Percentiles rank a stretch among this genome's conserved stretches.
phyloP scores from a whole-genome alignment of 2,797 vertebrate species.

The Mus spretus region DNA sequence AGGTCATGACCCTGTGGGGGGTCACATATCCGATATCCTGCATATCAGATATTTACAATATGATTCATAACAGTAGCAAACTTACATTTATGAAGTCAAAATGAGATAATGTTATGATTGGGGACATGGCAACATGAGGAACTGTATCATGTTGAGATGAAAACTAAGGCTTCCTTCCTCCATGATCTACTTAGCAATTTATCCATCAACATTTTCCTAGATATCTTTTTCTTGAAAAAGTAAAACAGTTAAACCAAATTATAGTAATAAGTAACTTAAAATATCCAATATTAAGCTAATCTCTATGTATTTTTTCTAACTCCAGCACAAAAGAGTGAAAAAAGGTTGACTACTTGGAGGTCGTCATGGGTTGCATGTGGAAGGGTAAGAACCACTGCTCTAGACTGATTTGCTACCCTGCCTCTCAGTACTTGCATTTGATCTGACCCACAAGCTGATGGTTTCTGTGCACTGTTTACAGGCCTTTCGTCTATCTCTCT shows the following conservation, averaged over 20 bases:
- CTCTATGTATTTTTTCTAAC: too few relatives aligned
- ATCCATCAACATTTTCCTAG: too few relatives aligned
- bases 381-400: background rate
- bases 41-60: background rate
- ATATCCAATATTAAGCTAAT: too few relatives aligned
- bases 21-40: background rate
- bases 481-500: background rate
- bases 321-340: too few relatives aligned
- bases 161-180: too few relatives aligned
- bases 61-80: background rate
- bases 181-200: too few relatives aligned
- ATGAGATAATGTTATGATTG: background rate
- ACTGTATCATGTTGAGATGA: background rate
- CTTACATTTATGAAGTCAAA: background rate
- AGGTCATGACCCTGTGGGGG: background rate
- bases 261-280: too few relatives aligned
- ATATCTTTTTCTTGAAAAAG: too few relatives aligned
- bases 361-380: background rate
- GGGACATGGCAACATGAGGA: background rate
- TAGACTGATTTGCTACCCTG: background rate
- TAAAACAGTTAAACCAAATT: too few relatives aligned
- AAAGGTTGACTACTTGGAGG: too few relatives aligned
- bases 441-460: background rate
- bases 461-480: background rate
- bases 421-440: slow-evolving; percentile 2